phyloP scores from a whole-genome alignment of 1,140 invertebrate genomes.

The Fopius arisanus region DNA sequence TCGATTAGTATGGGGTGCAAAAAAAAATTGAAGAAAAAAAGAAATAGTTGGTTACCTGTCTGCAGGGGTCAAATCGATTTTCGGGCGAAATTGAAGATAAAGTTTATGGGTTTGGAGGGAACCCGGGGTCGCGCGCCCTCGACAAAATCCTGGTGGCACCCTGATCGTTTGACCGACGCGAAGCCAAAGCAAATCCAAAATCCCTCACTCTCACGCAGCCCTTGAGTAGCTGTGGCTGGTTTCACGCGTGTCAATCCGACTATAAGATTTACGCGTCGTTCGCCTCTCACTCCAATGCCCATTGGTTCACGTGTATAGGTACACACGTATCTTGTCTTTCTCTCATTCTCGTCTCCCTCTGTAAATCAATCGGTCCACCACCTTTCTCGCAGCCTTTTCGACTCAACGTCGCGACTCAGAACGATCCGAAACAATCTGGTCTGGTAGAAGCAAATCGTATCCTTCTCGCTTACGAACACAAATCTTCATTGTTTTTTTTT shows the following conservation, averaged over 20 bases:
- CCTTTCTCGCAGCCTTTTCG: background rate
- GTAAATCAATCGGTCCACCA: slow-evolving; percentile 37
- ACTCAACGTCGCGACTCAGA: background rate
- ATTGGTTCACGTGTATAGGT: slow-evolving; percentile 15
- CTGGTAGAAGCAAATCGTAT: slow-evolving; percentile 17
- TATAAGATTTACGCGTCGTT: slow-evolving; percentile 43
- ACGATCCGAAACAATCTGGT: slow-evolving; percentile 14
- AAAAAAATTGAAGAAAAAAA: too few species aligned
- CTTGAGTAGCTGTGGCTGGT: slow-evolving; percentile 38
- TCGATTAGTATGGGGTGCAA: background rate
- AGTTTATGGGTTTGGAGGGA: slow-evolving; percentile 43
- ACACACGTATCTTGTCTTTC: slow-evolving; percentile 28
- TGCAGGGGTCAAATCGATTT: slow-evolving; percentile 53
- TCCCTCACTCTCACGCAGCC: background rate
- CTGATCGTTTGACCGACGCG: background rate
- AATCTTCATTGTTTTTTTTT: slow-evolving; percentile 8
- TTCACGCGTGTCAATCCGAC: slow-evolving; percentile 44
- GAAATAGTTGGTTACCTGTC: slow-evolving; percentile 22
- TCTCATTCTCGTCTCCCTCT: slow-evolving; percentile 35
- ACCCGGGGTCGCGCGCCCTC: slow-evolving; percentile 32
- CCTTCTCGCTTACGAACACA: slow-evolving; percentile 12
- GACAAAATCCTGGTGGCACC: background rate
- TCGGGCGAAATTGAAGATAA: slow-evolving; percentile 52
- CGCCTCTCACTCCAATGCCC: slow-evolving; percentile 18
- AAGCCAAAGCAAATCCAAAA: slow-evolving; percentile 32